phyloP scores from a whole-genome alignment of 1,140 invertebrate genomes.

The Pararge aegeria region DNA sequence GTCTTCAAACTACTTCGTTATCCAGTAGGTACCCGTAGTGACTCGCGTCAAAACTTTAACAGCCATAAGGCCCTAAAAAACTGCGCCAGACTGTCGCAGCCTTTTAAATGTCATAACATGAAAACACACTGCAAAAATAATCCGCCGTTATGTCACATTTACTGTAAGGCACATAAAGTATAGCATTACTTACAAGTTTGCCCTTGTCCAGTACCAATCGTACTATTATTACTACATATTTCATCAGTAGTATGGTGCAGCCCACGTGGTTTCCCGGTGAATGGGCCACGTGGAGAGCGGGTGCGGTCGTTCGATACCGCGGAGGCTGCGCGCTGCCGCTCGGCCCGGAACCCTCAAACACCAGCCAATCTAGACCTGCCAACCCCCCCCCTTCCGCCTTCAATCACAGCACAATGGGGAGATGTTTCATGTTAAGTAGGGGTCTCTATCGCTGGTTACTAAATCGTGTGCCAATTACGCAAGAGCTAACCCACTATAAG shows the following conservation, averaged over 20 bases:
- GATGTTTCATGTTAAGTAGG: constrained; percentile 1
- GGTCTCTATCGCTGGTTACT: constrained; percentile 15
- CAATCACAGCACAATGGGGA: neutral
- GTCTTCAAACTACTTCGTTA: no score
- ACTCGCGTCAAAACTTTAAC: no score
- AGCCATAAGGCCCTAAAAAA: no score
- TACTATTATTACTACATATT: constrained; percentile 20
- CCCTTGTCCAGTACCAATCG: constrained; percentile 1
- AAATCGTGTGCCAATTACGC: constrained; percentile 28
- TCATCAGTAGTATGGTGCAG: constrained; percentile 15
- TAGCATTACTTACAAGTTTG: no score
- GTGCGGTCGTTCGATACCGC: constrained; percentile 69
- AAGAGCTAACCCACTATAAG: constrained; percentile 27
- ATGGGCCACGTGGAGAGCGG: constrained; percentile 69
- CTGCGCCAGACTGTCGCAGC: no score
- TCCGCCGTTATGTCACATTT: no score
- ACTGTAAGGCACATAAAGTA: no score
- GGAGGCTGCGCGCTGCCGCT: constrained; percentile 70
- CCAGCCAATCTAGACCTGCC: constrained; percentile 32
- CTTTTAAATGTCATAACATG: no score
- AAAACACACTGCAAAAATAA: no score
- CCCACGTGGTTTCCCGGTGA: constrained; percentile 61
- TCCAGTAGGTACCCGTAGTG: no score
- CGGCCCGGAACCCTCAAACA: constrained; percentile 46
- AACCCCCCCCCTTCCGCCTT: constrained; percentile 2